Evolutionary conservation across 2,888 invertebrate species (phyloP).

Genomic region (Tyria jacobaeae): DNA sequence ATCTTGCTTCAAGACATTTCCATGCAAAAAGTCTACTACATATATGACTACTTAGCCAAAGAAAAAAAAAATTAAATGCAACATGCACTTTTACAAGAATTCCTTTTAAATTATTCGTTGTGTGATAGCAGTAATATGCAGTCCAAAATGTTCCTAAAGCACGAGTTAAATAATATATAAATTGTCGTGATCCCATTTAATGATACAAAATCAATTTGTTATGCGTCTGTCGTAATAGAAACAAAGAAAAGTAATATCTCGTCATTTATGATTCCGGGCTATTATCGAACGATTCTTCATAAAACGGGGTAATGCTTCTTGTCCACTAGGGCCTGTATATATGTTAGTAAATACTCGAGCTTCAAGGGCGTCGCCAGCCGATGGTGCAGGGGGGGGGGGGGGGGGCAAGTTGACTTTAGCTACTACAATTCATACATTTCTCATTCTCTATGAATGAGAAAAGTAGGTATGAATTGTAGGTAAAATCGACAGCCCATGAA

Average conservation of each 20-base stretch:
- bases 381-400: too few relatives aligned
- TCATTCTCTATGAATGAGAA: too few relatives aligned
- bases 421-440: too few relatives aligned
- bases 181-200: constrained; percentile 34
- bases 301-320: neutral
- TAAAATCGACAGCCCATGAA: too few relatives aligned
- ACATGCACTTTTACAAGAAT: neutral
- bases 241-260: constrained; percentile 55
- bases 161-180: neutral
- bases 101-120: neutral
- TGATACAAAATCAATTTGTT: constrained; percentile 56
- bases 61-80: too few relatives aligned
- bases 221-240: constrained; percentile 55
- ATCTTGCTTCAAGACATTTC: too few relatives aligned
- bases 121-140: neutral
- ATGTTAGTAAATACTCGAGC: neutral
- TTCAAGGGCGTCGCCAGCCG: neutral
- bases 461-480: too few relatives aligned
- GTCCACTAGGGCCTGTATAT: neutral
- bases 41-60: too few relatives aligned
- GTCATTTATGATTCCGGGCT: constrained; percentile 38
- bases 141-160: neutral
- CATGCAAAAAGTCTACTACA: too few relatives aligned
- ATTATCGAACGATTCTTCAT: constrained; percentile 21
- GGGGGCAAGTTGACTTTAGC: too few relatives aligned